Evolutionary conservation across 2,797 vertebrate genomes (phyloP).

Genomic region (Silurus lanzhouensis): DNA sequence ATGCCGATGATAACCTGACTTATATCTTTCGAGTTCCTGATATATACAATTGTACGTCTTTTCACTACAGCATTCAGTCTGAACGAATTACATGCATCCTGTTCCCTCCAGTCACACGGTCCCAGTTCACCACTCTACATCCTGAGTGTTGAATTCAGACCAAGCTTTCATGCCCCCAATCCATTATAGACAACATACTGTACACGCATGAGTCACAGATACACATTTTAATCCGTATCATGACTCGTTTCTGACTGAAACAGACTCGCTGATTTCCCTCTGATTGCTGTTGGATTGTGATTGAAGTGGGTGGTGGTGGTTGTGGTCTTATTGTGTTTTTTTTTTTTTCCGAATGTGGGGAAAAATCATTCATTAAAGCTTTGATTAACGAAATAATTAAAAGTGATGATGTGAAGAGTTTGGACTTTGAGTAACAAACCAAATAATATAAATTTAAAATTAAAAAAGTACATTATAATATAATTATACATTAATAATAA

Average conservation of each 20-base stretch:
- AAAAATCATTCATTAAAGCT: neutral
- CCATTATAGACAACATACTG: neutral
- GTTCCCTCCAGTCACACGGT: neutral
- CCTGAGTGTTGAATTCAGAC: neutral
- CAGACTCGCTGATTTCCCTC: neutral
- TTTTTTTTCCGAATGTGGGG: neutral
- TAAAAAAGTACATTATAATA: too few relatives aligned
- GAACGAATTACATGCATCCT: neutral
- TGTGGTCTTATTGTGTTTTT: neutral
- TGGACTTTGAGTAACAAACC: too few relatives aligned
- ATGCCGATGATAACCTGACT: neutral
- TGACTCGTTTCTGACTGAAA: neutral
- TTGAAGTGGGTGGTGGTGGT: neutral
- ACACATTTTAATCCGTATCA: conserved; percentile 2
- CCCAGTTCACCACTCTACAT: neutral
- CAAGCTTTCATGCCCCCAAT: neutral
- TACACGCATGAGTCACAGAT: neutral
- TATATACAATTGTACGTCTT: neutral
- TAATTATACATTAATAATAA: too few relatives aligned
- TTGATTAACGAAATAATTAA: neutral
- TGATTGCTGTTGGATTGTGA: neutral
- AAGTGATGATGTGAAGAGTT: neutral
- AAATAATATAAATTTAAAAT: too few relatives aligned
- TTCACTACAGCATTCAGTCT: neutral
- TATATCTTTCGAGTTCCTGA: neutral